These are phyloP conservation scores for Dicroscelio sp. DNA, from an alignment of 2,888 invertebrate species.

Conservation along the genomic window DNA sequence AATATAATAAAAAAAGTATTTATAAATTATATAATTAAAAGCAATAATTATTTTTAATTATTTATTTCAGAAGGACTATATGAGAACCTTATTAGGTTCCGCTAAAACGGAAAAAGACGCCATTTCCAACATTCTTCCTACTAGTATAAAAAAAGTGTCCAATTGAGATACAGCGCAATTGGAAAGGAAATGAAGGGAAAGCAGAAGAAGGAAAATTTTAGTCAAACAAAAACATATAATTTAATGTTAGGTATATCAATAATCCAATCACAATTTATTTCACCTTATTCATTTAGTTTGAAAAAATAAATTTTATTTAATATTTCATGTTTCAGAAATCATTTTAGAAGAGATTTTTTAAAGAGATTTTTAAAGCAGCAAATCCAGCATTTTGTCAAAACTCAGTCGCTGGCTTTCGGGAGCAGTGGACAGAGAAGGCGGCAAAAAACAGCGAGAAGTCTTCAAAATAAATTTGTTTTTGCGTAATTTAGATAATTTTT, in stretches of 20 bases:
- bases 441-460: neutral
- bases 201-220: neutral
- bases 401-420: constrained; percentile 5
- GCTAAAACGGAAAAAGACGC: neutral
- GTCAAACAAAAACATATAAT: neutral
- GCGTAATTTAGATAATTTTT: too few species aligned
- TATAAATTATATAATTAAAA: too few species aligned
- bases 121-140: constrained; percentile 11
- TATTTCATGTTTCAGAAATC: neutral
- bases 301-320: neutral
- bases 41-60: neutral
- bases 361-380: neutral
- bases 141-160: constrained; percentile 7
- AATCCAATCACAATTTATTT: neutral
- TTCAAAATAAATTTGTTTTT: neutral
- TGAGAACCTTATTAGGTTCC: neutral
- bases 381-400: neutral
- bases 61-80: constrained; percentile 3
- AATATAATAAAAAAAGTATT: neutral
- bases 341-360: neutral
- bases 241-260: constrained; percentile 1
- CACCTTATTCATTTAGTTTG: too few species aligned
- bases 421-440: constrained; percentile 16
- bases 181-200: constrained; percentile 16
- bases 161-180: constrained; percentile 5